Evolutionary conservation across 2,113 vertebrate genomes (phyloP).

Genomic region (Lampris incognitus): DNA sequence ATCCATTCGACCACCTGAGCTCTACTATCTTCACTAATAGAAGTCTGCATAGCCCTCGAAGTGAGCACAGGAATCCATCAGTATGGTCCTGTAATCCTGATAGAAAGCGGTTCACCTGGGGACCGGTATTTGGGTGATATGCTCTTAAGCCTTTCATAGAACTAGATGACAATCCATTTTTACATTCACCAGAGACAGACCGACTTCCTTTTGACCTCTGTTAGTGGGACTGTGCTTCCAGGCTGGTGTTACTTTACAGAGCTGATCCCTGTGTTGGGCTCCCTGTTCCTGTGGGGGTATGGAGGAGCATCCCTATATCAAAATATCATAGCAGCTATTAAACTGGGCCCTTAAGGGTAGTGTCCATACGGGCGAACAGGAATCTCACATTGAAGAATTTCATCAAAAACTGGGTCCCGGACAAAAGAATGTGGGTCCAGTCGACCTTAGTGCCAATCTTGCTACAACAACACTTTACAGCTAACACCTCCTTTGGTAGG

Average conservation of each 20-base stretch:
- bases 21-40: background rate
- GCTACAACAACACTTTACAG: too few species aligned
- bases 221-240: background rate
- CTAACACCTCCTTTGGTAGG: constrained; percentile 1
- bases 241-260: constrained; percentile 1
- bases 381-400: constrained; percentile 19
- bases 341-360: background rate
- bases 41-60: background rate
- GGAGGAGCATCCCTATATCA: background rate
- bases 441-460: too few species aligned
- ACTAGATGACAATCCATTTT: constrained; percentile 29
- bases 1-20: constrained; percentile 5
- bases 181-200: background rate
- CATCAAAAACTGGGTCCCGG: constrained; percentile 24
- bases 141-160: constrained; percentile 7
- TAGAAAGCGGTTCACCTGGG: too few species aligned
- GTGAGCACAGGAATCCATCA: too few species aligned
- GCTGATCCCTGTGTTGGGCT: constrained; percentile 8
- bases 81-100: too few species aligned
- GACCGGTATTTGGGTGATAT: background rate
- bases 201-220: background rate
- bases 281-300: background rate
- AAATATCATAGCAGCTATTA: background rate
- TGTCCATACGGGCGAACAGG: background rate
- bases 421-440: background rate